phyloP scores from a whole-genome alignment of 2,888 invertebrate species.

The Orgyia antiqua region DNA sequence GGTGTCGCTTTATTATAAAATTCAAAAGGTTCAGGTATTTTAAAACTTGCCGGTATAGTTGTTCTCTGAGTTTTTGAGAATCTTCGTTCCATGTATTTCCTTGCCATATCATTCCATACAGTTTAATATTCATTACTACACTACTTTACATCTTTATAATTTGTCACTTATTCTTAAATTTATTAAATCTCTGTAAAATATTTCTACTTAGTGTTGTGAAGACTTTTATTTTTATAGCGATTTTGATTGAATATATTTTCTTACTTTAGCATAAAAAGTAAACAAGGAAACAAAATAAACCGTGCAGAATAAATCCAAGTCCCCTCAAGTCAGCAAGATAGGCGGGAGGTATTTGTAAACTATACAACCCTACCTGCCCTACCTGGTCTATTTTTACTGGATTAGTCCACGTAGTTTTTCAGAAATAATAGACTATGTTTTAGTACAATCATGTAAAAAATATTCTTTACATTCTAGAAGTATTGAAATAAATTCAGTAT shows the following conservation, averaged over 20 bases:
- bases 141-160: too few relatives aligned
- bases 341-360: constrained; percentile 44
- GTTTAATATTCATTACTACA: constrained; percentile 17
- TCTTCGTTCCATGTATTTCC: constrained; percentile 75
- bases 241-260: constrained; percentile 17
- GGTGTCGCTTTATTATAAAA: constrained; percentile 75
- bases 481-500: too few relatives aligned
- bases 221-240: constrained; percentile 29
- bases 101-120: constrained; percentile 63
- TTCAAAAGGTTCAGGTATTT: constrained; percentile 67
- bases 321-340: constrained; percentile 48
- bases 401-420: too few relatives aligned
- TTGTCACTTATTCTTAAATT: constrained; percentile 6
- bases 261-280: constrained; percentile 19
- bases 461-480: too few relatives aligned
- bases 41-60: constrained; percentile 68
- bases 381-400: too few relatives aligned
- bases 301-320: constrained; percentile 53
- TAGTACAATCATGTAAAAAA: too few relatives aligned
- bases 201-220: not conserved
- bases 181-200: constrained; percentile 3
- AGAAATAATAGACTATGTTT: too few relatives aligned
- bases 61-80: constrained; percentile 67
- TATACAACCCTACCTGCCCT: constrained; percentile 48
- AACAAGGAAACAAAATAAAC: constrained; percentile 47